Conservation (phyloP, 1,140 invertebrate genomes). For the Trachymyrmex cornetzi region DNA sequence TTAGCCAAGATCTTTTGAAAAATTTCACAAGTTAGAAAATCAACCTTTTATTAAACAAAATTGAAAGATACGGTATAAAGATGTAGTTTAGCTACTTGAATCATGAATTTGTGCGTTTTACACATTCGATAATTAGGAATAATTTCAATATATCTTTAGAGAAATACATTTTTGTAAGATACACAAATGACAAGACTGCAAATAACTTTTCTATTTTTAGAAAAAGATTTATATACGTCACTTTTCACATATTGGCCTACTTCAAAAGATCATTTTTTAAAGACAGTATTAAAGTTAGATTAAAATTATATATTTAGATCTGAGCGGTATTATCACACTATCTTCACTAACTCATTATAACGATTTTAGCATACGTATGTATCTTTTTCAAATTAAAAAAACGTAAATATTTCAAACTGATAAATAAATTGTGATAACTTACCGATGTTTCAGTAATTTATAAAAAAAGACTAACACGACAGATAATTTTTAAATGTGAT, state of each 20-base stretch:
- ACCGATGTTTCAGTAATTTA: background rate
- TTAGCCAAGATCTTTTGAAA: background rate
- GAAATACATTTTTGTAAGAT: conserved; percentile 21
- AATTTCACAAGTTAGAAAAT: background rate
- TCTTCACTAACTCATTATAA: conserved; percentile 15
- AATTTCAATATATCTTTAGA: conserved; percentile 21
- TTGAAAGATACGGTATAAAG: background rate
- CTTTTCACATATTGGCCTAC: conserved; percentile 16
- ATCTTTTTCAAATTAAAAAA: conserved; percentile 6
- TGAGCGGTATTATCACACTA: background rate
- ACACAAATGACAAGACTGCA: conserved; percentile 29
- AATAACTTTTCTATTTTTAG: conserved; percentile 31
- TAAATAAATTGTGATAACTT: background rate
- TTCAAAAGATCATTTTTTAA: conserved; percentile 5
- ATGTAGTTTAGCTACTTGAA: background rate
- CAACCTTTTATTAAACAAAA: background rate
- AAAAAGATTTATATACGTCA: conserved; percentile 29
- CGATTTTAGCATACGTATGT: background rate
- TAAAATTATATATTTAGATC: conserved; percentile 20
- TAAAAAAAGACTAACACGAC: background rate
- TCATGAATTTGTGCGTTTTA: conserved; percentile 7
- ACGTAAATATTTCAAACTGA: background rate
- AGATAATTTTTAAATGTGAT: background rate
- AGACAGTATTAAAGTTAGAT: conserved; percentile 30
- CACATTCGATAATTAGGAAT: conserved; percentile 38